Evolutionary conservation across 2,888 invertebrate genomes (phyloP).

Genomic region (Nipponacmea schrenckii): DNA sequence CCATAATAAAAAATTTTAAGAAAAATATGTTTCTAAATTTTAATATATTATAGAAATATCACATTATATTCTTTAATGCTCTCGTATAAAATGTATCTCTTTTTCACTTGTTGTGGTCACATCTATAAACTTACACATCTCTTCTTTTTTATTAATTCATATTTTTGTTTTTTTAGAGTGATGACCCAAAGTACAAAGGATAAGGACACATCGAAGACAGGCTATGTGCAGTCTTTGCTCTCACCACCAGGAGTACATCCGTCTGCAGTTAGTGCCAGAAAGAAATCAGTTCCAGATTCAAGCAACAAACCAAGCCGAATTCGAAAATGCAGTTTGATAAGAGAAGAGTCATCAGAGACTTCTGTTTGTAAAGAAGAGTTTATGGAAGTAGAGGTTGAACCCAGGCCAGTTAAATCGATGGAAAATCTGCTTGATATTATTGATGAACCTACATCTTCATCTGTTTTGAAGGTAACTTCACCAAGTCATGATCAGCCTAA

Average conservation of each 20-base stretch:
- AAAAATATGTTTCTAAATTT: no score
- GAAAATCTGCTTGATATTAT: slow-evolving; percentile 46
- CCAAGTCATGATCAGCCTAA: slow-evolving; percentile 17
- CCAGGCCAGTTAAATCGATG: slow-evolving; percentile 48
- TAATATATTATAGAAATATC: no score
- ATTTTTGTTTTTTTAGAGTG: not conserved
- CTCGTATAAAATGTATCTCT: no score
- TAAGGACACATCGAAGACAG: slow-evolving; percentile 28
- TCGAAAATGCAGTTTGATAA: slow-evolving; percentile 90
- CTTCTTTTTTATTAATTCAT: not conserved
- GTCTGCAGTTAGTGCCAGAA: slow-evolving; percentile 38
- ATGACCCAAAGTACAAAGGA: slow-evolving; percentile 1
- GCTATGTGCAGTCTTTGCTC: slow-evolving; percentile 57
- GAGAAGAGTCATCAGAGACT: slow-evolving; percentile 79
- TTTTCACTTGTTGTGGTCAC: no score
- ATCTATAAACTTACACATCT: no score
- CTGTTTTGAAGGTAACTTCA: not conserved
- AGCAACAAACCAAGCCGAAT: slow-evolving; percentile 71
- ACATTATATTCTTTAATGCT: no score
- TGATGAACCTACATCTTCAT: slow-evolving; percentile 42
- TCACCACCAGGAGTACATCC: slow-evolving; percentile 61
- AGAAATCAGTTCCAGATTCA: slow-evolving; percentile 1
- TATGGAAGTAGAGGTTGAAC: slow-evolving; percentile 38
- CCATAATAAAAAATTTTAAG: no score
- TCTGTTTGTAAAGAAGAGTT: slow-evolving; percentile 24